phyloP scores from a whole-genome alignment of 2,113 vertebrate genomes.

The Zosterops hypoxanthus region DNA sequence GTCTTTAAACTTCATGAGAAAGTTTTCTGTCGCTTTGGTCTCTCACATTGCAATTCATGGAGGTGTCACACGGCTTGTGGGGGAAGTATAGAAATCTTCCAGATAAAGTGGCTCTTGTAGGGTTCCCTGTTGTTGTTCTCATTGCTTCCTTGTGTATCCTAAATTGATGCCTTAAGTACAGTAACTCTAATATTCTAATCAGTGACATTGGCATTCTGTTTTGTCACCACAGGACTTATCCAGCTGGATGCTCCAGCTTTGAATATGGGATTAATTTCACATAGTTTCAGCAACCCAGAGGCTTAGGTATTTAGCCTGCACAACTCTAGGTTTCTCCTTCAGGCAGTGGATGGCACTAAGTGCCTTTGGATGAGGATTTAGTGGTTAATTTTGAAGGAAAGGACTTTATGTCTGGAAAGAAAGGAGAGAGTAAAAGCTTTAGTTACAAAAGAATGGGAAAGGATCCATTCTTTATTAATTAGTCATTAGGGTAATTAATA shows the following conservation, averaged over 20 bases:
- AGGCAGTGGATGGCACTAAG: neutral
- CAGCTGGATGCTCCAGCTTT: neutral
- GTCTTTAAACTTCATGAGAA: conserved; percentile 1
- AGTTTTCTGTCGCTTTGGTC: neutral
- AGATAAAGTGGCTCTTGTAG: neutral
- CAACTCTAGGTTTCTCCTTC: neutral
- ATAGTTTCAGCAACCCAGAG: neutral
- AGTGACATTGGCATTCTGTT: neutral
- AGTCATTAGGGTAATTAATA: neutral
- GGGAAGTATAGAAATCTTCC: neutral
- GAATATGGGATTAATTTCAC: neutral
- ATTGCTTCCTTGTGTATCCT: neutral
- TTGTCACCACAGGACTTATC: neutral
- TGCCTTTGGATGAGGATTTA: neutral
- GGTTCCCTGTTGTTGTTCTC: neutral
- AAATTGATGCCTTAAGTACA: neutral
- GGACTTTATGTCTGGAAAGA: neutral
- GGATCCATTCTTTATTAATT: neutral
- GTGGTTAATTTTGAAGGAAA: neutral
- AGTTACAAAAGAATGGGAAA: neutral
- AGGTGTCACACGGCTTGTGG: neutral
- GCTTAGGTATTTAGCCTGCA: neutral
- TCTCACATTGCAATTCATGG: neutral
- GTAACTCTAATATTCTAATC: neutral
- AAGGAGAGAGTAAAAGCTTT: neutral